Conservation (phyloP, 1,140 invertebrate genomes). For the Arion vulgaris region DNA sequence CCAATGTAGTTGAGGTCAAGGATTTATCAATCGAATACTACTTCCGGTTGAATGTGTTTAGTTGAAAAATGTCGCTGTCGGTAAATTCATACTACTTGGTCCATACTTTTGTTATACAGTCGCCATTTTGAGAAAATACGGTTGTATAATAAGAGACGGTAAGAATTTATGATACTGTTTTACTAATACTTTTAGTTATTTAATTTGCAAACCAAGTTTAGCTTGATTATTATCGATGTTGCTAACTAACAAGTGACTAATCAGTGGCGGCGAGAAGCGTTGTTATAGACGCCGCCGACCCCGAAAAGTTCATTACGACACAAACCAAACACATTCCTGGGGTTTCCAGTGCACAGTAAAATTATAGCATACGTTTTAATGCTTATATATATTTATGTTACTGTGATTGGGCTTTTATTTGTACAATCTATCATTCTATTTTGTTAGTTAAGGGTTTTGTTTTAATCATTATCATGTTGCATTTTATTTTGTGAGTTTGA, state of each 20-base stretch:
- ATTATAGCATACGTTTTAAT: no score
- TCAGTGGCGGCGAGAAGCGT: no score
- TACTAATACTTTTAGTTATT: background rate
- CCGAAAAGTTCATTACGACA: background rate
- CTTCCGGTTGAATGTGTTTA: background rate
- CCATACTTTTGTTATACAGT: background rate
- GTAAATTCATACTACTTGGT: background rate
- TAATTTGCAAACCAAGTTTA: background rate
- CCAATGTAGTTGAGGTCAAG: no score
- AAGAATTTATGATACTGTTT: background rate
- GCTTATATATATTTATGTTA: no score
- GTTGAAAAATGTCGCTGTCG: conserved; percentile 1
- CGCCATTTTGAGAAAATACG: background rate
- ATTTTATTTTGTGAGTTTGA: no score
- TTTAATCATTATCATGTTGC: no score
- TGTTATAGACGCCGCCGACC: background rate
- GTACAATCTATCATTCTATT: no score
- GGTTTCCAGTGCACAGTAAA: no score
- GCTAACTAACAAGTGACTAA: no score
- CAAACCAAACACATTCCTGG: background rate
- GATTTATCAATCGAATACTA: background rate
- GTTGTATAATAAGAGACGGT: background rate
- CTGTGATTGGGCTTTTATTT: no score
- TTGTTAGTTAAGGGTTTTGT: no score
- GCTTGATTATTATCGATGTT: background rate